Percentiles rank a stretch among this genome's conserved stretches.
Evolutionary conservation across 1,140 invertebrate genomes (phyloP).

Genomic region (Drosophila kikkawai): DNA sequence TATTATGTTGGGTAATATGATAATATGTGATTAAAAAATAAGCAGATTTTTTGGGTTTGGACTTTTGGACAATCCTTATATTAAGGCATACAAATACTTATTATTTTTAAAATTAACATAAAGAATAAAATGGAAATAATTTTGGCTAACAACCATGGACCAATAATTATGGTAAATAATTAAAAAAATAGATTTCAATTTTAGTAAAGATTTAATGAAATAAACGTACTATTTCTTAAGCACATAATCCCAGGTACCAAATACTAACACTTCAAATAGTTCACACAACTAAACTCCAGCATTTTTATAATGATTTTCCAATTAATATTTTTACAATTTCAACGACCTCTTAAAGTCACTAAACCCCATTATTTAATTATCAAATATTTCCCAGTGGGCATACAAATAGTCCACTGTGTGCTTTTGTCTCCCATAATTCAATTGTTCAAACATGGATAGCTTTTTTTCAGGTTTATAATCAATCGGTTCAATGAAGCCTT

Average conservation of each 20-base stretch:
- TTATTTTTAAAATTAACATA: neutral
- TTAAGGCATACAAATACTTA: neutral
- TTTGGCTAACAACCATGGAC: too few relatives aligned
- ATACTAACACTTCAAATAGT: neutral
- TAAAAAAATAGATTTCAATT: too few relatives aligned
- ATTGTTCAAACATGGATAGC: slow-evolving; percentile 33
- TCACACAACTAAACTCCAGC: neutral
- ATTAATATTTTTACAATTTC: neutral
- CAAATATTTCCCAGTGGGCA: slow-evolving; percentile 10
- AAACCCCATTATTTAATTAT: slow-evolving; percentile 29
- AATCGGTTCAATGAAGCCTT: slow-evolving; percentile 46
- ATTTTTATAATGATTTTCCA: neutral
- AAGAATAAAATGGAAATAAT: neutral
- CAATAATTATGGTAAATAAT: too few relatives aligned
- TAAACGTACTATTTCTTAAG: neutral
- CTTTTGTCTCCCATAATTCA: slow-evolving; percentile 28
- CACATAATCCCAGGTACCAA: neutral
- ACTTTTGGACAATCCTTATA: neutral
- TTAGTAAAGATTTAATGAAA: neutral
- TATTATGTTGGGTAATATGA: neutral
- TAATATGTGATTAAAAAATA: neutral
- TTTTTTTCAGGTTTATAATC: slow-evolving; percentile 28
- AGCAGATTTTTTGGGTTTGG: neutral
- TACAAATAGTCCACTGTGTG: neutral
- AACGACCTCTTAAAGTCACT: slow-evolving; percentile 9